Base-by-base conservation (phyloP, 2,113 vertebrate species). In the Mastomys natalensis region DNA sequence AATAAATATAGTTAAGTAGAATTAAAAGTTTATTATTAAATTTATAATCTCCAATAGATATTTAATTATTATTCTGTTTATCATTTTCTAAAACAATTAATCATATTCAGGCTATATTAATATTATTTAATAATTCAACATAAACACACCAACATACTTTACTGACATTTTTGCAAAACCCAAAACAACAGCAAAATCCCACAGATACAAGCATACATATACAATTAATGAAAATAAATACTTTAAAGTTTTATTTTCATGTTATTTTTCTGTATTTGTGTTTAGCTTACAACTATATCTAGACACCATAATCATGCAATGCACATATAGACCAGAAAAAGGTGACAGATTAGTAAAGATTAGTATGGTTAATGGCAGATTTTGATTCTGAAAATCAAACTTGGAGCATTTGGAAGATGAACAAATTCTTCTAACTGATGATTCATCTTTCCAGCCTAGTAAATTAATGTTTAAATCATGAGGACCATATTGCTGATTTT, bases 261-360 rank as follows among this genome's bases (percentile, higher is more conserved):
- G 40, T 60, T 82, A 78, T n/a, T 21, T 15, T 26, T 62, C 21
- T 58, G 24, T 43, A 11, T n/a, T 2, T 19, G 4, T 60, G 5
- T 60, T 43, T 84, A 84, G 12, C 13, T 3, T 60, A n/a, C 24
- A 43, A 40, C 3, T 17, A 2, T 29, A 8, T 60, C n/a, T 40
- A 7, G 0, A 24, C 1, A 40, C 13, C 7, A 7, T 60, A 24
- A 43, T 7, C 1, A 9, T 17, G 0, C 7, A 43, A 17, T 29
- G 10, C 15, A 1, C 24, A 43, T 43, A 43, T 5, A 43, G 13
- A 0, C n/a, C 55, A 84, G 55, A 1, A 9, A 62, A 43, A 12
- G 1, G 7, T 29, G 24, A 62, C 24, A 17, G 13, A 43, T 5
- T 24, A 84, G 8, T 9, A 7, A 7, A 4, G 26, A 62, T 43